phyloP scores from a whole-genome alignment of 1,140 invertebrate species.

The Vanessa tameamea region DNA sequence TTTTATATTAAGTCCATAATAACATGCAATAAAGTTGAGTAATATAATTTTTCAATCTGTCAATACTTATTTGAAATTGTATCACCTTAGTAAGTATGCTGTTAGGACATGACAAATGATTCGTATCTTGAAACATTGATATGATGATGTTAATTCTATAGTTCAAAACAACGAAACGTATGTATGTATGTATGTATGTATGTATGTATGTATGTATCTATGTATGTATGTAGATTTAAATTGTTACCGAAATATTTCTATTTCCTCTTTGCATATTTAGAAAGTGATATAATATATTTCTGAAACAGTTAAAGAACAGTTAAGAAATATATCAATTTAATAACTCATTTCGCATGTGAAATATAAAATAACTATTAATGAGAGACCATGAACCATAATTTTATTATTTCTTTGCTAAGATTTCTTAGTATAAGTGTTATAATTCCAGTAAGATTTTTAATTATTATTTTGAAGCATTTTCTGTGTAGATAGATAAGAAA shows the following conservation, averaged over 20 bases:
- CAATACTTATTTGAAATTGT: slow-evolving; percentile 3
- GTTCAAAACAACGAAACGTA: not conserved
- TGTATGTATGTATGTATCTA: not conserved
- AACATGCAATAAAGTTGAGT: slow-evolving; percentile 1
- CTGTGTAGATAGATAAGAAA: too few relatives aligned
- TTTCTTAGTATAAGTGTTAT: not conserved
- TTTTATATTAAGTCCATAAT: slow-evolving; percentile 1
- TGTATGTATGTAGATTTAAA: not conserved
- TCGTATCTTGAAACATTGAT: not conserved
- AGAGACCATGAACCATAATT: not conserved
- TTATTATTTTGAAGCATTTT: too few relatives aligned
- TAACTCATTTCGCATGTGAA: not conserved
- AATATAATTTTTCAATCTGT: slow-evolving; percentile 9
- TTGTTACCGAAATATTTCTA: too few relatives aligned
- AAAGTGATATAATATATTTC: not conserved
- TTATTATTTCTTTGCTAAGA: not conserved
- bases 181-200: not conserved
- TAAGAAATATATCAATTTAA: not conserved
- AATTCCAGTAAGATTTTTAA: not conserved
- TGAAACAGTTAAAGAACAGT: not conserved
- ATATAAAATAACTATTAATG: not conserved
- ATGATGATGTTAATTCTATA: not conserved
- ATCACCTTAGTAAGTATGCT: not conserved
- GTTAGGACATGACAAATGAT: not conserved
- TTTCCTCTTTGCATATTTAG: too few relatives aligned